These are phyloP conservation scores for Eurystomus glaucurus DNA, from an alignment of 2,797 vertebrate species.

Conservation along the genomic window DNA sequence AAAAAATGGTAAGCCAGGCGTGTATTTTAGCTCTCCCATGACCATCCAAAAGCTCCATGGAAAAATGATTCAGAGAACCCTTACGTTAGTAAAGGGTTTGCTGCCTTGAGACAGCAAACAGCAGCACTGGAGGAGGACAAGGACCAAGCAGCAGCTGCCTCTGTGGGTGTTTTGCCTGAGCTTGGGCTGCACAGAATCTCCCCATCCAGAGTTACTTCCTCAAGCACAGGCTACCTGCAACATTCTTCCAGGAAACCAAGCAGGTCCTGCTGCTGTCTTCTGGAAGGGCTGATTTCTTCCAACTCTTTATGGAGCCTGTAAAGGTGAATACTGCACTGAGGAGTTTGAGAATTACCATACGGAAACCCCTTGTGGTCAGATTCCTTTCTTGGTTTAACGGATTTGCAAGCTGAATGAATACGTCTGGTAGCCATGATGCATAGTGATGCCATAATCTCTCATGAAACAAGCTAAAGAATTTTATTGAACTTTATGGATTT, in stretches of 20 bases:
- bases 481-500: neutral
- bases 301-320: neutral
- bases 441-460: neutral
- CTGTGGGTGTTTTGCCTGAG: neutral
- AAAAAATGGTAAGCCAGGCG: rapidly evolving
- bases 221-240: rapidly evolving
- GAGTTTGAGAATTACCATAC: neutral
- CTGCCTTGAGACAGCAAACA: neutral
- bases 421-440: neutral
- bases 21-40: neutral
- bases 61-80: neutral
- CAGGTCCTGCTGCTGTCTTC: neutral
- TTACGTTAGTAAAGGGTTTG: rapidly evolving
- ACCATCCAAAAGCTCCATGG: neutral
- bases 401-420: neutral
- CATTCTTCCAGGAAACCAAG: neutral
- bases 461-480: neutral
- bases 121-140: rapidly evolving
- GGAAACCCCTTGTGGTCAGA: neutral
- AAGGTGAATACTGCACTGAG: neutral
- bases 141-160: neutral
- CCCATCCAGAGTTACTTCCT: neutral
- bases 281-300: neutral
- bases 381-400: neutral
- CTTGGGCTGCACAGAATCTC: neutral